Conservation (phyloP, 1,140 invertebrate species). For the Hyphantria cunea region DNA sequence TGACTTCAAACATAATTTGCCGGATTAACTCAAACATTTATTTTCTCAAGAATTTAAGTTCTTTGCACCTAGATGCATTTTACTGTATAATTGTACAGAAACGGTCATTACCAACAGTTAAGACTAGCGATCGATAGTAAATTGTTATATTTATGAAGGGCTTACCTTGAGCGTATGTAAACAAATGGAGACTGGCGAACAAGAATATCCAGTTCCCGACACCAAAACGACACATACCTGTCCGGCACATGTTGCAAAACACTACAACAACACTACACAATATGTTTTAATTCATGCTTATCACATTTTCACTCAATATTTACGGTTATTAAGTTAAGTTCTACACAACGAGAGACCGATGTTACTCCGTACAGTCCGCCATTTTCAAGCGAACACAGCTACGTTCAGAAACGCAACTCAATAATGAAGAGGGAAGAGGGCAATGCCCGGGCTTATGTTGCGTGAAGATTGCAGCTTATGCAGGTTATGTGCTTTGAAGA, state of each 20-base stretch:
- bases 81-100: conserved; percentile 20
- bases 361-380: conserved; percentile 56
- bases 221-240: conserved; percentile 73
- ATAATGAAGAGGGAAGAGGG: conserved; percentile 76
- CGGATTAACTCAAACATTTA: too few species aligned
- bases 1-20: background rate
- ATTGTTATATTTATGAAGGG: conserved; percentile 68
- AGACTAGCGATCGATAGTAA: conserved; percentile 64
- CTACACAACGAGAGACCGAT: conserved; percentile 42
- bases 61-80: conserved; percentile 19
- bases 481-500: conserved; percentile 19
- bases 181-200: conserved; percentile 71
- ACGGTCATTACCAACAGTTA: conserved; percentile 22
- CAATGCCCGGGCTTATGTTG: conserved; percentile 63
- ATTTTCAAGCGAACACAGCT: conserved; percentile 62
- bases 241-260: conserved; percentile 72
- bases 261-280: conserved; percentile 65
- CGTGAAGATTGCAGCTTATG: conserved; percentile 42
- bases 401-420: conserved; percentile 69
- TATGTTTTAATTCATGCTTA: conserved; percentile 77
- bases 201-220: conserved; percentile 78
- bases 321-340: conserved; percentile 48
- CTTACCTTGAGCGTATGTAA: conserved; percentile 80
- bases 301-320: conserved; percentile 79
- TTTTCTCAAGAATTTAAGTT: background rate